Evolutionary conservation across 2,797 vertebrate genomes (phyloP), one percentile per base, ranked within the genome.

Genomic region (Remorina albescens): DNA sequence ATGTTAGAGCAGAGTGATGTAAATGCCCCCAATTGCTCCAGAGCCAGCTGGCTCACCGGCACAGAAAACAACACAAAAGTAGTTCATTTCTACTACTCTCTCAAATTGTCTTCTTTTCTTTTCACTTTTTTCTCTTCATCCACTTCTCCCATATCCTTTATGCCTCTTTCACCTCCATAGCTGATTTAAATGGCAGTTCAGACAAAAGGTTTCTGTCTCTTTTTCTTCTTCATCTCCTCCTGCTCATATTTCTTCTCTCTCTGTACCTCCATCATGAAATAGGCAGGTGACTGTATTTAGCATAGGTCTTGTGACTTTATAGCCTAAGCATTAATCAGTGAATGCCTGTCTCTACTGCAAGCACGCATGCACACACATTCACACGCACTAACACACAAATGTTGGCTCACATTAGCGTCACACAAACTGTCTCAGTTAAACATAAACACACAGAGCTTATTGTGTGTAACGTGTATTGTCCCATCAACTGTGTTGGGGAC

Each of bases 301-400:
- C 62, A 19, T 9, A 34, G 44, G 58, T 79, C 74, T 71, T 82
- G 71, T 80, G 75, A 85, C 78, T 87, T 79, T 82, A 53, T 78
- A 71, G 69, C 64, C 67, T 56, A 37, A 69, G 63, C 82, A 58
- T 71, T 74, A 78, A 75, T 75, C 47, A 59, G 72, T 65, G 64
- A 75, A 36, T 57, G 62, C 60, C 25, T 51, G 12, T 80, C 71
- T 71, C 50, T 28, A 53, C 26, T 58, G n/a, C 50, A 21, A 47
- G 21, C 46, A 34, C 19, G 32, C 71, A 42, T 64, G 26, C 26
- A 46, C 36, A 46, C 53, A 53, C 41, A 21, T 26, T 58, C 26
- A 59, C 34, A 25, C 67, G 57, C 28, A 39, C n/a, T n/a, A n/a
- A n/a, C 30, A 53, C 39, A 65, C 39, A 36, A 32, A 76, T 44